A percentile compares a stretch with the other conserved stretches of the same genome.
These are phyloP conservation scores for Zaprionus lachaisei DNA, from an alignment of 1,140 invertebrate genomes.

Conservation along the genomic window DNA sequence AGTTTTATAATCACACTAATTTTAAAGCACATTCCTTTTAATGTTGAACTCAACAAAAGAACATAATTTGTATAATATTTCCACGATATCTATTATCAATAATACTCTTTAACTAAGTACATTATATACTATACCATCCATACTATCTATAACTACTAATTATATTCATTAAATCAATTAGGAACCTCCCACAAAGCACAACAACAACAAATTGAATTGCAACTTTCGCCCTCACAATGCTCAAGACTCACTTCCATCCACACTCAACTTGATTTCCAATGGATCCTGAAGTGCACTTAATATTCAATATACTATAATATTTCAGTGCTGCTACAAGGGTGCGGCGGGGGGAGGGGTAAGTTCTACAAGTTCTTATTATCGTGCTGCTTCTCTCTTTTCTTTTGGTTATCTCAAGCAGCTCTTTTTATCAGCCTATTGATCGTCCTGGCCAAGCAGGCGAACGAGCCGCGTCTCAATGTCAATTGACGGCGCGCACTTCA, in stretches of 20 bases:
- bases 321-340: background rate
- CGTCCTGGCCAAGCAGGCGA: background rate
- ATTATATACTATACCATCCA: too few species aligned
- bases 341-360: background rate
- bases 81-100: too few species aligned
- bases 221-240: background rate
- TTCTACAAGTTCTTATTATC: background rate
- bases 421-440: slow-evolving; percentile 10
- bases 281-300: slow-evolving; percentile 5
- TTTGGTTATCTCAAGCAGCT: background rate
- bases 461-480: slow-evolving; percentile 4
- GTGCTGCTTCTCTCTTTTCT: background rate
- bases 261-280: slow-evolving; percentile 4
- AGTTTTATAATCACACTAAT: too few species aligned
- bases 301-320: slow-evolving; percentile 6
- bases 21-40: too few species aligned
- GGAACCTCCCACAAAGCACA: background rate
- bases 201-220: slow-evolving; percentile 2
- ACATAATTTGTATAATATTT: too few species aligned
- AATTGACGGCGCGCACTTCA: background rate
- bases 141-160: too few species aligned
- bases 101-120: too few species aligned
- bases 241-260: background rate
- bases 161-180: background rate
- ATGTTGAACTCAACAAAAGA: too few species aligned